A percentile compares a stretch with the other conserved stretches of the same genome.
Conservation (phyloP, 2,113 vertebrate genomes). For the Neotoma lepida region DNA sequence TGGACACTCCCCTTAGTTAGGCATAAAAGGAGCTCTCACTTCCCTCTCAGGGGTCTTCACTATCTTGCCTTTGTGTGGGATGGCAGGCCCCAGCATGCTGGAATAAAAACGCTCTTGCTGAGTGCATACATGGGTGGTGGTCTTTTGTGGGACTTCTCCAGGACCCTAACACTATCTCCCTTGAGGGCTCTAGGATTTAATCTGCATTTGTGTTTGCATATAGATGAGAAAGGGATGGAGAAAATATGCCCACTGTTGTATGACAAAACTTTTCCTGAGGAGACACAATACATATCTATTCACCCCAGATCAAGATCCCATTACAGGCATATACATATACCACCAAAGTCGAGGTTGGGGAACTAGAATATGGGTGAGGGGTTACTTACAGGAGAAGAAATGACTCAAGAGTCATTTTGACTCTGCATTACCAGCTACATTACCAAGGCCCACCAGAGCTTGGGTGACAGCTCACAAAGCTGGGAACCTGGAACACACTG, state of each 20-base stretch:
- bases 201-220: not conserved
- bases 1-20: too few relatives aligned
- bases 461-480: not conserved
- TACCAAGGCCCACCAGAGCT: not conserved
- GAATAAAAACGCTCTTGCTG: too few relatives aligned
- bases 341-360: not conserved
- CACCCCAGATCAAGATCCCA: not conserved
- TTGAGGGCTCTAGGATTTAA: not conserved
- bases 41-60: too few relatives aligned
- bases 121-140: too few relatives aligned
- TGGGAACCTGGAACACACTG: not conserved
- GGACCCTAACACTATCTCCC: not conserved
- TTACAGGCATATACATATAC: not conserved
- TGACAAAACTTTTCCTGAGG: not conserved
- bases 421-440: not conserved
- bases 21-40: too few relatives aligned
- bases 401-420: not conserved
- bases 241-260: too few relatives aligned
- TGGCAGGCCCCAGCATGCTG: too few relatives aligned
- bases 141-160: too few relatives aligned
- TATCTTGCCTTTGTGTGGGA: too few relatives aligned
- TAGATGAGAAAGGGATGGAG: not conserved
- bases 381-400: not conserved
- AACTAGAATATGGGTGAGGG: not conserved
- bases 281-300: not conserved